Evolutionary conservation across 2,797 vertebrate genomes (phyloP).

Genomic region (Propithecus deckenii): DNA sequence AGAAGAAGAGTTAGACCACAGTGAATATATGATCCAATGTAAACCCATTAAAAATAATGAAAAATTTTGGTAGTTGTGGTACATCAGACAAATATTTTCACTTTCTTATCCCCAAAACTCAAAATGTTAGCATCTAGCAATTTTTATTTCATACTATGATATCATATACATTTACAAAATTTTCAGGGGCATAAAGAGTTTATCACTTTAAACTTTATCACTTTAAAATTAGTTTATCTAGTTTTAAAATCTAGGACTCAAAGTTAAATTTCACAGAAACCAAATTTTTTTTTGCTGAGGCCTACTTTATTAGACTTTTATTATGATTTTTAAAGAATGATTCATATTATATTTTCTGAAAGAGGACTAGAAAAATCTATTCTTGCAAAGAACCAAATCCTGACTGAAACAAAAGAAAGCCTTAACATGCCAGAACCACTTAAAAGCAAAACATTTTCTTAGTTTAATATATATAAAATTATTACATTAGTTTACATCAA

Average conservation of each 20-base stretch:
- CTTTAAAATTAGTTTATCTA: not conserved
- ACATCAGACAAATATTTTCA: not conserved
- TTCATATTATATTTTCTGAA: slow-evolving; percentile 37
- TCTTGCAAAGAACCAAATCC: slow-evolving; percentile 48
- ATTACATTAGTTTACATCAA: not conserved
- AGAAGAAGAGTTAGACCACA: not conserved
- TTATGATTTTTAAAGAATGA: slow-evolving; percentile 26
- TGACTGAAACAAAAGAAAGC: slow-evolving; percentile 42
- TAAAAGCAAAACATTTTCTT: slow-evolving; percentile 24
- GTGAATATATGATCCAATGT: not conserved
- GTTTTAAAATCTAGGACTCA: slow-evolving; percentile 34
- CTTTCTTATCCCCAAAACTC: not conserved
- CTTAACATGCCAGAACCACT: slow-evolving; percentile 7
- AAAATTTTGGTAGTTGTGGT: not conserved
- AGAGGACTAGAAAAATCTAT: slow-evolving; percentile 31
- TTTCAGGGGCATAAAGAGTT: not conserved
- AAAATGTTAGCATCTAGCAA: not conserved
- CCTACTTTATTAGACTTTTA: not conserved
- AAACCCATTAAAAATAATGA: not conserved
- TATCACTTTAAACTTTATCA: not conserved
- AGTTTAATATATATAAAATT: slow-evolving; percentile 1
- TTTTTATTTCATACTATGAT: slow-evolving; percentile 3
- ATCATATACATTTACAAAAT: not conserved
- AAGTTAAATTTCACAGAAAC: slow-evolving; percentile 38
- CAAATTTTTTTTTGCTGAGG: not conserved